Conservation (phyloP, 1,140 invertebrate species). For the Cyphomyrmex costatus region DNA sequence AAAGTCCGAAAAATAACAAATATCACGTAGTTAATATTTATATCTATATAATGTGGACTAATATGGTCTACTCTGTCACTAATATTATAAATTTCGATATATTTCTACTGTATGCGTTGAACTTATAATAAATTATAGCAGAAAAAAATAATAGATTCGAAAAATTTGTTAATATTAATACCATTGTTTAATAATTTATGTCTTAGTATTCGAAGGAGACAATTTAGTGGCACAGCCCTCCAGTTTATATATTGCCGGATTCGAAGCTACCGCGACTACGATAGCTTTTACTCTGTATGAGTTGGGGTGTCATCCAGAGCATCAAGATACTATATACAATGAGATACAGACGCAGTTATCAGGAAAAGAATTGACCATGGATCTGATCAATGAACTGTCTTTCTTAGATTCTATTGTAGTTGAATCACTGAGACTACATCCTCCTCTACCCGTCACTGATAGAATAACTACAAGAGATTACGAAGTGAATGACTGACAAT, state of each 20-base stretch:
- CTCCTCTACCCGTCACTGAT: slow-evolving; percentile 87
- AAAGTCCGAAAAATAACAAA: not conserved
- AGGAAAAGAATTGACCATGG: slow-evolving; percentile 69
- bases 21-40: not conserved
- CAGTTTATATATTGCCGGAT: slow-evolving; percentile 86
- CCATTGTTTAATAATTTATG: not conserved
- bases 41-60: no score
- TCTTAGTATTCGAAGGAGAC: slow-evolving; percentile 77
- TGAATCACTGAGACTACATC: slow-evolving; percentile 87
- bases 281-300: slow-evolving; percentile 85
- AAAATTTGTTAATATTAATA: not conserved
- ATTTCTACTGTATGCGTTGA: not conserved
- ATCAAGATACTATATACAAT: slow-evolving; percentile 85
- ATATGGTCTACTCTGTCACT: not conserved
- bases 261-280: slow-evolving; percentile 87
- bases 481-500: no score
- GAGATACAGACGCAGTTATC: slow-evolving; percentile 87
- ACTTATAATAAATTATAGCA: not conserved
- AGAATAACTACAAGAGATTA: slow-evolving; percentile 84
- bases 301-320: slow-evolving; percentile 80
- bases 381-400: slow-evolving; percentile 74
- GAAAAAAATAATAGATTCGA: not conserved
- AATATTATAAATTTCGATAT: not conserved
- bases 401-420: slow-evolving; percentile 77
- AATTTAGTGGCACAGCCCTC: slow-evolving; percentile 80